These are phyloP conservation scores for Proales similis DNA, from an alignment of 1,140 invertebrate genomes.

Conservation along the genomic window DNA sequence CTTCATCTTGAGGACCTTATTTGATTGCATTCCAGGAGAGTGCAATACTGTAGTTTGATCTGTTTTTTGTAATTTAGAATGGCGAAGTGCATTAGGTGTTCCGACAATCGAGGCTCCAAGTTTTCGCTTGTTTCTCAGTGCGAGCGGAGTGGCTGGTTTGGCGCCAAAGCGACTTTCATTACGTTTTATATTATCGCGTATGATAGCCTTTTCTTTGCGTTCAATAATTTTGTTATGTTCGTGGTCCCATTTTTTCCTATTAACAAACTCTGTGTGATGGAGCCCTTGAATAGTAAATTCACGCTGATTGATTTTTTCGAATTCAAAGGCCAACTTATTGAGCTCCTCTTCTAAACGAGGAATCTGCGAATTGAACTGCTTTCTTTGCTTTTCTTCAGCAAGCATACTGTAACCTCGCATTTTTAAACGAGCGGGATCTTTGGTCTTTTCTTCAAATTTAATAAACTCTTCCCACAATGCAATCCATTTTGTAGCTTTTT, in stretches of 20 bases:
- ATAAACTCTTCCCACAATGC: conserved; percentile 14
- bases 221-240: conserved; percentile 23
- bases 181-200: conserved; percentile 5
- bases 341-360: conserved; percentile 31
- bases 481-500: conserved; percentile 3
- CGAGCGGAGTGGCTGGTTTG: conserved; percentile 12
- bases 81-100: not conserved
- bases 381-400: conserved; percentile 24
- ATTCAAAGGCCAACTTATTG: not conserved
- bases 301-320: not conserved
- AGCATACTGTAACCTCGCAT: conserved; percentile 29
- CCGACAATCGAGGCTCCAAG: not conserved
- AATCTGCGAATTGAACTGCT: conserved; percentile 6
- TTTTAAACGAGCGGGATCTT: conserved; percentile 22
- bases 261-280: not conserved
- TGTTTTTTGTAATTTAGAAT: conserved; percentile 21
- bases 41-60: not conserved
- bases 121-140: conserved; percentile 27
- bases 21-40: conserved; percentile 4
- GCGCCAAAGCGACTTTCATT: conserved; percentile 18
- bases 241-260: conserved; percentile 5
- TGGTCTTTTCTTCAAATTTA: conserved; percentile 34
- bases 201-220: conserved; percentile 16
- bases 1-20: not conserved
- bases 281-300: conserved; percentile 13